Conservation (phyloP, 2,888 invertebrate genomes). For the Trimorus sp. region DNA sequence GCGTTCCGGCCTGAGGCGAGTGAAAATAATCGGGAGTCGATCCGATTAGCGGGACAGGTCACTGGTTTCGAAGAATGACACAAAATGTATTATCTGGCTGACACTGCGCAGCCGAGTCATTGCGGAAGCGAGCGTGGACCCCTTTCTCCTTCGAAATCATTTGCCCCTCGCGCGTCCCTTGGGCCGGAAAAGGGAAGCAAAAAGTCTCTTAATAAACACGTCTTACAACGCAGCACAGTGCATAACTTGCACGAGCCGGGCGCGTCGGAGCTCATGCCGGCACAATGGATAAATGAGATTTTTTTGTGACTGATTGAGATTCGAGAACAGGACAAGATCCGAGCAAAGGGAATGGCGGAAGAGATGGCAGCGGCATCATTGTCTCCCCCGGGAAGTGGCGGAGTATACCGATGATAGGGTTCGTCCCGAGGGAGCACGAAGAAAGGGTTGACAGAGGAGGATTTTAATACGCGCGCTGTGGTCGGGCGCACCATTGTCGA, state of each 20-base stretch:
- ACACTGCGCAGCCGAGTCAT: constrained; percentile 56
- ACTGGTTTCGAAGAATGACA: constrained; percentile 49
- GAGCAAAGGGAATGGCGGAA: constrained; percentile 54
- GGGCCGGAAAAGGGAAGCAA: constrained; percentile 24
- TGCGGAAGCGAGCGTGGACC: constrained; percentile 51
- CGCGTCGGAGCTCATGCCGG: constrained; percentile 55
- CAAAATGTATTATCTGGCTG: constrained; percentile 41
- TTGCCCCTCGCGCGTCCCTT: constrained; percentile 44
- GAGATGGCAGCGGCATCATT: constrained; percentile 72
- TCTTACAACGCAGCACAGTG: constrained; percentile 67
- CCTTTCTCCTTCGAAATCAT: constrained; percentile 46
- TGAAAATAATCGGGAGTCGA: constrained; percentile 46
- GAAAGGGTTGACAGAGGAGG: constrained; percentile 79
- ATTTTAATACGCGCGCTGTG: constrained; percentile 79
- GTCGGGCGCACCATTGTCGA: constrained; percentile 75
- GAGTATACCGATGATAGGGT: constrained; percentile 79
- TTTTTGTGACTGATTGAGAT: constrained; percentile 80
- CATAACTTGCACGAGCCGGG: constrained; percentile 77
- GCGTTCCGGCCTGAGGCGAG: neutral
- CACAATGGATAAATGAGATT: constrained; percentile 81
- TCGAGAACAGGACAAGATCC: constrained; percentile 70
- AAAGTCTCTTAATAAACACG: constrained; percentile 67
- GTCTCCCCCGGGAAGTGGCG: constrained; percentile 76
- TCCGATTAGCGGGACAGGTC: constrained; percentile 51
- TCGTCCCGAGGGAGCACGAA: constrained; percentile 77